Base-by-base conservation (phyloP, 2,888 invertebrate species). In the Taphrorychus bicolor region DNA sequence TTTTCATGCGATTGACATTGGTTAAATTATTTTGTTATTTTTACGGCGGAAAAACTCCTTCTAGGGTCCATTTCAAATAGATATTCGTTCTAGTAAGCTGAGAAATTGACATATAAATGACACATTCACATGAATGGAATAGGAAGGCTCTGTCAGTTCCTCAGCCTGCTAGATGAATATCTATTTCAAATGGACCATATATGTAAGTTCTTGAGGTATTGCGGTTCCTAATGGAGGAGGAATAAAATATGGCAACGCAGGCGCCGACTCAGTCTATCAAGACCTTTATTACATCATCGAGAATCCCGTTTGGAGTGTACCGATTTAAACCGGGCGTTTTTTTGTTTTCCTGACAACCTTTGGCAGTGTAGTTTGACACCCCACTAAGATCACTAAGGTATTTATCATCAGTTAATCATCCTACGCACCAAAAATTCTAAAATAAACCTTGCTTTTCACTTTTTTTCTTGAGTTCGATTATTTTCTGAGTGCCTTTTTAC, bases 271-370 rank as follows among this genome's bases (percentile, higher is more conserved):
- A 41, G 59, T 66, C 24, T 69, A 65, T 62, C 62, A 60, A 65
- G 65, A 65, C 60, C 58, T 69, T 65, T 66, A 58, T 65, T 66
- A 69, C 64, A 64, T 69, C 69, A 60, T 69, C 64, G 60, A 69
- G 60, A 69, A 57, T 64, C 60, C 69, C 62, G 53, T 66, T 56
- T 59, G 45, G 53, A 61, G 57, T 65, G 59, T 65, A 65, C 41
- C 51, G 59, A 60, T 60, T 67, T 64, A 60, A 61, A 61, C 61
- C 59, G 69, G 65, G 60, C 57, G 58, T 60, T 66, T 64, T 65
- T 69, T 59, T 69, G 65, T 58, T 57, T 57, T 69, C 51, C 62
- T 59, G 41, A 52, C 61, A 66, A 40, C 48, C 41, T 41, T 32
- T 61, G 54, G 49, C 66, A 60, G 56, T 60, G 42, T 45, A 40